Evolutionary conservation across 1,140 invertebrate species (phyloP).

Genomic region (Dufourea novaeangliae): DNA sequence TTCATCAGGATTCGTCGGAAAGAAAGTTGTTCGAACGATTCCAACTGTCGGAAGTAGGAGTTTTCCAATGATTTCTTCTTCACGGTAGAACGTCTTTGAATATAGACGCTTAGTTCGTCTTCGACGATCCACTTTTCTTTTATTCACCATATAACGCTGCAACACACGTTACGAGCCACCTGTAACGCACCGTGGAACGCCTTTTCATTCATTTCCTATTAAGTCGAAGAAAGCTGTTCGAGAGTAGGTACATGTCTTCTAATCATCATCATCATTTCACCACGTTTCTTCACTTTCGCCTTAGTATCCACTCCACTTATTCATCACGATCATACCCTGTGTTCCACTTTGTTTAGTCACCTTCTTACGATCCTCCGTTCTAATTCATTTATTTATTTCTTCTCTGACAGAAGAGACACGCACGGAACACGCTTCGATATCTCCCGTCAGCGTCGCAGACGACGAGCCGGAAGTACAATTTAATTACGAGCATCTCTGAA

Average conservation of each 20-base stretch:
- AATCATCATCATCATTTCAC: too few species aligned
- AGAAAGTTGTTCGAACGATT: background rate
- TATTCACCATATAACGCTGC: background rate
- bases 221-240: background rate
- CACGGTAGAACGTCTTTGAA: background rate
- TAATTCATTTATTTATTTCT: background rate
- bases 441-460: background rate
- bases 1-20: background rate
- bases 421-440: background rate
- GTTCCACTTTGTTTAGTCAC: background rate
- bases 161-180: background rate
- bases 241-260: background rate
- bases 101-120: background rate
- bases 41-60: background rate
- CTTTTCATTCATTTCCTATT: background rate
- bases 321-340: too few species aligned
- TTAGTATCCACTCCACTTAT: too few species aligned
- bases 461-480: constrained; percentile 10
- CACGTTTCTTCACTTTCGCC: background rate
- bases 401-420: background rate
- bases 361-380: background rate
- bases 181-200: background rate
- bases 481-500: constrained; percentile 9
- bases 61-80: background rate
- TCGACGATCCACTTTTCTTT: constrained; percentile 5